phyloP scores from a whole-genome alignment of 2,797 vertebrate genomes.

The Tinamus major region DNA sequence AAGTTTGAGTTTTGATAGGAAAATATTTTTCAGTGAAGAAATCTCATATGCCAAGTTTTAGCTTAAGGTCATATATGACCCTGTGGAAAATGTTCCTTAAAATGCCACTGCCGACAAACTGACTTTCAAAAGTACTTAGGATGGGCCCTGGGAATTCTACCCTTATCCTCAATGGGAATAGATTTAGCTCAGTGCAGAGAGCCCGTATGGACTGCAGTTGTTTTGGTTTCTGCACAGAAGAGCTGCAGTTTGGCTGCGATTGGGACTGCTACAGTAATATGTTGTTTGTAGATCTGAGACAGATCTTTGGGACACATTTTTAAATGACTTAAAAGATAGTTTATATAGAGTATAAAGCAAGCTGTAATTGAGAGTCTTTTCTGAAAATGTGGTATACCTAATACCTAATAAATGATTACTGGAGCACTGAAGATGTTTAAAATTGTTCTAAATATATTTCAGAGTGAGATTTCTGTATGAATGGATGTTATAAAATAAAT shows the following conservation, averaged over 20 bases:
- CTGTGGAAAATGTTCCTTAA: background rate
- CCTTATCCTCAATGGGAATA: background rate
- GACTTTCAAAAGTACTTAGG: background rate
- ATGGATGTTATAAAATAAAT: background rate
- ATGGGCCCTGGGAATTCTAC: background rate
- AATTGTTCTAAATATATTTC: background rate
- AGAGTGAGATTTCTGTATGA: background rate
- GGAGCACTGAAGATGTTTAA: background rate
- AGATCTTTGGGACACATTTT: background rate
- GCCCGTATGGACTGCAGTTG: background rate
- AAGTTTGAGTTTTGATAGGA: background rate
- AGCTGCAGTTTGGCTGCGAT: rapidly evolving
- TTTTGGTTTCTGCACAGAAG: background rate
- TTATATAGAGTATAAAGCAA: background rate
- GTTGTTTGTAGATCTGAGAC: background rate
- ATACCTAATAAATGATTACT: background rate
- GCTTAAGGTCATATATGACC: background rate
- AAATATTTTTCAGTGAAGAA: background rate
- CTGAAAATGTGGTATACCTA: background rate
- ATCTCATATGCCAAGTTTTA: background rate
- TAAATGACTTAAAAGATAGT: background rate
- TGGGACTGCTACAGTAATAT: background rate
- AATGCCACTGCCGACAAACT: background rate
- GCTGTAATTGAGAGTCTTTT: background rate
- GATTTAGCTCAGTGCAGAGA: background rate